phyloP scores from a whole-genome alignment of 2,113 vertebrate species.

The Pycnonotus jocosus region DNA sequence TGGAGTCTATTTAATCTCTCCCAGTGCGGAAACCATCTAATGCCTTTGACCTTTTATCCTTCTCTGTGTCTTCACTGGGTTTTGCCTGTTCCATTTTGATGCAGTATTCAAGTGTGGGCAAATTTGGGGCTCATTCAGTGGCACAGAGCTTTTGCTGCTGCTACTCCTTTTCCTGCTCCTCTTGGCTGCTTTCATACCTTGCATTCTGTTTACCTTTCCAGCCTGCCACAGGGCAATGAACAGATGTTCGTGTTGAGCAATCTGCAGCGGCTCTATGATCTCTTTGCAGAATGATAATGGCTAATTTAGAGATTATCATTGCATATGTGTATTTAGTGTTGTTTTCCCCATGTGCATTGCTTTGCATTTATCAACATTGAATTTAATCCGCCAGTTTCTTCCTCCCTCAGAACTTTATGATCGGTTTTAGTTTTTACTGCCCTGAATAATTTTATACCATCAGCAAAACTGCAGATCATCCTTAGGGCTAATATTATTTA shows the following conservation, averaged over 20 bases:
- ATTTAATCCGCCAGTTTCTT: constrained; percentile 50
- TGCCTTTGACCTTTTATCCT: background rate
- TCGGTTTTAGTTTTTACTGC: constrained; percentile 14
- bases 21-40: background rate
- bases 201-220: constrained; percentile 46
- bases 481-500: constrained; percentile 32
- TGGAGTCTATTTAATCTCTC: background rate
- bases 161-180: background rate
- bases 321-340: constrained; percentile 56
- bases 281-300: constrained; percentile 57
- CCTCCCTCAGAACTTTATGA: constrained; percentile 30
- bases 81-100: background rate
- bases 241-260: constrained; percentile 51
- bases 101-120: background rate
- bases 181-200: background rate
- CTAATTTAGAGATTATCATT: constrained; percentile 53
- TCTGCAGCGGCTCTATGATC: constrained; percentile 25
- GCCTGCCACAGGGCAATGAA: background rate
- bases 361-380: constrained; percentile 46
- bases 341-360: constrained; percentile 41
- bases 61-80: background rate
- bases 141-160: too few species aligned
- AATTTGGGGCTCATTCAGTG: background rate
- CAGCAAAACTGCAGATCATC: constrained; percentile 11
- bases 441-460: constrained; percentile 13